Evolutionary conservation across 1,140 invertebrate species (phyloP).

Genomic region (Leucophenga varia): DNA sequence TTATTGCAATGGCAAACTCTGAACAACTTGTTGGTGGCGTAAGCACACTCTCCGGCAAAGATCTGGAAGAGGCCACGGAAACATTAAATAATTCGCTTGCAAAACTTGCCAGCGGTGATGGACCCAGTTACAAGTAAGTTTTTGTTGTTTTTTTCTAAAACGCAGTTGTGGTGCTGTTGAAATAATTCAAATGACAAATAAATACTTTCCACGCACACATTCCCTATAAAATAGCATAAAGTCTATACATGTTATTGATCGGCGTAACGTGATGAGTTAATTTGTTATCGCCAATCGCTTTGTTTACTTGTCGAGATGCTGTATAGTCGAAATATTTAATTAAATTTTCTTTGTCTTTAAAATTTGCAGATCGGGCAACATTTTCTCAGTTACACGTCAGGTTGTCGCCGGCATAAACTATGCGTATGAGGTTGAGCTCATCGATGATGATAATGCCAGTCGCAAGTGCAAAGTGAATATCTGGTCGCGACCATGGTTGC

Average conservation of each 20-base stretch:
- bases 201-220: too few relatives aligned
- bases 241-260: too few relatives aligned
- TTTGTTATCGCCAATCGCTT: too few relatives aligned
- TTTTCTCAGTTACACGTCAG: slow-evolving; percentile 26
- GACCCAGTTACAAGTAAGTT: slow-evolving; percentile 26
- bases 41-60: slow-evolving; percentile 1
- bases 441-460: slow-evolving; percentile 16
- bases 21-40: slow-evolving; percentile 10
- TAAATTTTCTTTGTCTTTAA: not conserved
- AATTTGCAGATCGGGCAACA: slow-evolving; percentile 21
- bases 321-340: too few relatives aligned
- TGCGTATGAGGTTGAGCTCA: slow-evolving; percentile 28
- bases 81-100: slow-evolving; percentile 17
- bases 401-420: slow-evolving; percentile 29
- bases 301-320: too few relatives aligned
- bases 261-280: too few relatives aligned
- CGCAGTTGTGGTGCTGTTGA: too few relatives aligned
- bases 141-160: too few relatives aligned
- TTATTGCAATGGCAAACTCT: slow-evolving; percentile 4
- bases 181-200: too few relatives aligned
- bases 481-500: slow-evolving; percentile 17
- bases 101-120: slow-evolving; percentile 18
- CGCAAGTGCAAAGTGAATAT: slow-evolving; percentile 33
- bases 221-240: too few relatives aligned
- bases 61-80: slow-evolving; percentile 14